A percentile compares a stretch with the other conserved stretches of the same genome.
Conservation (phyloP, 1,140 invertebrate species). For the Bombus confusus region DNA sequence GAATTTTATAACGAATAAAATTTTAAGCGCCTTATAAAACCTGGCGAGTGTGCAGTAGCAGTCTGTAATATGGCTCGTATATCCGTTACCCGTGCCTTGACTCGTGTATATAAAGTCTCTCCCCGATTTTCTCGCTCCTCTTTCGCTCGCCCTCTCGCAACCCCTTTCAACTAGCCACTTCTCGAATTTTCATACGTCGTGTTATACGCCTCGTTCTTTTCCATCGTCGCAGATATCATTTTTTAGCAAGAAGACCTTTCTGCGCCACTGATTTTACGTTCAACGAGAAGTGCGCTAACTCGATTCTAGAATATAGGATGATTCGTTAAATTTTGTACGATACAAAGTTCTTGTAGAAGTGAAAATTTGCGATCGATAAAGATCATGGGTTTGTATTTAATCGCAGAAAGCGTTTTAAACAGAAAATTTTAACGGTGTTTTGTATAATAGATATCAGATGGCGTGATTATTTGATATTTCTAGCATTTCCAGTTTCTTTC, state of each 20-base stretch:
- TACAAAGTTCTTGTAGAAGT: background rate
- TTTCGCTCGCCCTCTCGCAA: background rate
- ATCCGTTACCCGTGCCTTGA: constrained; percentile 67
- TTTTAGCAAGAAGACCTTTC: too few species aligned
- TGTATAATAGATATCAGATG: too few species aligned
- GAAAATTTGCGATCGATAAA: background rate
- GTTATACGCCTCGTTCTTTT: background rate
- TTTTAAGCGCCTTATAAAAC: constrained; percentile 78
- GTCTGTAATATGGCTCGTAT: constrained; percentile 75
- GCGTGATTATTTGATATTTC: too few species aligned
- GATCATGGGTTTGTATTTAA: background rate
- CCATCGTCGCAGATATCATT: background rate
- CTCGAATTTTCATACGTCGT: constrained; percentile 33
- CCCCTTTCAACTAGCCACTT: constrained; percentile 2
- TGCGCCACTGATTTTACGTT: background rate
- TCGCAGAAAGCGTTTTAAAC: background rate
- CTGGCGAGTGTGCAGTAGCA: constrained; percentile 74
- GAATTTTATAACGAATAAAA: constrained; percentile 77
- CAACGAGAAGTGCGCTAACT: background rate
- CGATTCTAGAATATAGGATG: background rate
- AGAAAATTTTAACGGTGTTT: background rate
- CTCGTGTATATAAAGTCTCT: constrained; percentile 67
- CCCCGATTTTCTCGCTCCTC: constrained; percentile 3
- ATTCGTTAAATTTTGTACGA: background rate
- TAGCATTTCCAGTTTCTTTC: too few species aligned